These are phyloP conservation scores for Urechis unicinctus DNA, from an alignment of 2,888 invertebrate species.

Conservation along the genomic window DNA sequence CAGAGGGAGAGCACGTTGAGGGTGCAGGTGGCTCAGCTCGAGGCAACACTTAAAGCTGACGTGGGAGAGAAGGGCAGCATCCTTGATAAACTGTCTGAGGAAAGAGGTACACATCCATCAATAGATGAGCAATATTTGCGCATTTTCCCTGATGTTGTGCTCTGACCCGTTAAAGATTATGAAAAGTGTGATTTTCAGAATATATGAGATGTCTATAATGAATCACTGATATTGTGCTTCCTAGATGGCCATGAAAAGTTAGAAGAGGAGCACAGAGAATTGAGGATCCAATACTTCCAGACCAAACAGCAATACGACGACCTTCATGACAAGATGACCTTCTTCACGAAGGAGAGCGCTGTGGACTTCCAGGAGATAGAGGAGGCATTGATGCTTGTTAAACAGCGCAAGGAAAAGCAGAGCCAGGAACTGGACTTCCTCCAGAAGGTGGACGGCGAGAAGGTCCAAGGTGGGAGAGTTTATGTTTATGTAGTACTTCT, in stretches of 20 bases:
- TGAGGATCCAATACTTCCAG: constrained; percentile 42
- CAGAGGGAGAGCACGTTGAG: constrained; percentile 48
- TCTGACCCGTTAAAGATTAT: background rate
- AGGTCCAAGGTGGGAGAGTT: constrained; percentile 43
- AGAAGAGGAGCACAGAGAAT: constrained; percentile 38
- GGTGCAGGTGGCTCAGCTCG: constrained; percentile 50
- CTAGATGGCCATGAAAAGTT: constrained; percentile 37
- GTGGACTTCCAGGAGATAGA: constrained; percentile 49
- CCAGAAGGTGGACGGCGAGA: constrained; percentile 43
- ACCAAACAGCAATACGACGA: constrained; percentile 48
- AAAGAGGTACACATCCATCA: no score
- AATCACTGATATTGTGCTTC: no score
- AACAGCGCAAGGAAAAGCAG: constrained; percentile 41
- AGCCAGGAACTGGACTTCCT: constrained; percentile 41
- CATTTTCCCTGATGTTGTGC: no score
- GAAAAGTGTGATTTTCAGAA: background rate
- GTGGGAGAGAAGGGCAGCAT: constrained; percentile 49
- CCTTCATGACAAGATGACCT: constrained; percentile 48
- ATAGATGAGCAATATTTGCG: no score
- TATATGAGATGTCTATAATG: background rate
- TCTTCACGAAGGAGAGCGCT: constrained; percentile 50
- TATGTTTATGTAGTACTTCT: no score
- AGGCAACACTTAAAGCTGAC: constrained; percentile 49
- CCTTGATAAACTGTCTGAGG: constrained; percentile 42
- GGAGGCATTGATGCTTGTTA: constrained; percentile 49